Conservation (phyloP, 2,797 vertebrate genomes). For the Myoxocephalus aenaeus region DNA sequence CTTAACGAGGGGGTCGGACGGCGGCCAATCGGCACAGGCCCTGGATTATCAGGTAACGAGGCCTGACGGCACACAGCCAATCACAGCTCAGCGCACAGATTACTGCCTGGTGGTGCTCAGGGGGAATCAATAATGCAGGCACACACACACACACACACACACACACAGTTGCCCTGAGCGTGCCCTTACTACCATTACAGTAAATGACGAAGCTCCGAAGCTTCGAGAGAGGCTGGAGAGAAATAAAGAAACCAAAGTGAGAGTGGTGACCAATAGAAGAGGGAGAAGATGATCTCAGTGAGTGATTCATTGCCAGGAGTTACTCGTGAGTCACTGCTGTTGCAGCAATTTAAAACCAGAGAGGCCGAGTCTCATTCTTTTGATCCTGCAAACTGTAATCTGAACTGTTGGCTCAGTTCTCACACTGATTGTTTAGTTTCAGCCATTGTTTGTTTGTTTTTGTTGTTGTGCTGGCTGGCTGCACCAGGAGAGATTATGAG, state of each 20-base stretch:
- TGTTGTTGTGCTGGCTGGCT: too few relatives aligned
- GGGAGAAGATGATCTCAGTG: conserved; percentile 49
- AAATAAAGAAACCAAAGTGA: not conserved
- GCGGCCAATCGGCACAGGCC: conserved; percentile 58
- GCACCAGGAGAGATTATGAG: not conserved
- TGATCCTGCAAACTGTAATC: not conserved
- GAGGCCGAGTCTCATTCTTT: not conserved
- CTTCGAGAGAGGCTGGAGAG: not conserved
- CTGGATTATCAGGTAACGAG: conserved; percentile 61
- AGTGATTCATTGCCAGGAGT: conserved; percentile 43
- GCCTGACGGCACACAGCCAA: conserved; percentile 63
- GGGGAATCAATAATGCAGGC: conserved; percentile 68
- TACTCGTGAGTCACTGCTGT: conserved; percentile 58
- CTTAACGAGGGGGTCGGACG: conserved; percentile 50
- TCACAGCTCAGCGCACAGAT: conserved; percentile 41
- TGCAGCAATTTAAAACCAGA: conserved; percentile 38
- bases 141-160: conserved; percentile 43
- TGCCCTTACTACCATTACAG: conserved; percentile 18
- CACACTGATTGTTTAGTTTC: not conserved
- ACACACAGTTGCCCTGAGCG: not conserved
- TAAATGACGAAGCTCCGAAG: conserved; percentile 31
- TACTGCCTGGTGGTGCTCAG: conserved; percentile 33
- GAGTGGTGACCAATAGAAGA: conserved; percentile 15
- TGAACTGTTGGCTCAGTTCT: not conserved
- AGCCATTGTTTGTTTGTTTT: not conserved